phyloP scores from a whole-genome alignment of 1,140 invertebrate species.

The Ostrea edulis region DNA sequence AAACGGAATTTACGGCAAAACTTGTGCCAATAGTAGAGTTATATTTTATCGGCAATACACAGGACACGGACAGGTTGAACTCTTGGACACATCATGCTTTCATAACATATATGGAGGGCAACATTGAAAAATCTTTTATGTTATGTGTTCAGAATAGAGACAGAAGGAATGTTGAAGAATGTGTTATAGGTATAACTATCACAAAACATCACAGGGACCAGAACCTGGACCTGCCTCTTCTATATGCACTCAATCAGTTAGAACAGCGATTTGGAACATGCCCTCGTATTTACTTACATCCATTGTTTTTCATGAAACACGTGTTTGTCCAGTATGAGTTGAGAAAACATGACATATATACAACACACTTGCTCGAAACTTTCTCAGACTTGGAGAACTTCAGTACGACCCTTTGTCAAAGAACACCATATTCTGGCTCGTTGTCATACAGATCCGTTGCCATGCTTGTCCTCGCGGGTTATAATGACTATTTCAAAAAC shows the following conservation, averaged over 20 bases:
- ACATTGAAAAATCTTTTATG: background rate
- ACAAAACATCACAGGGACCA: slow-evolving; percentile 35
- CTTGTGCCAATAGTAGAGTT: slow-evolving; percentile 32
- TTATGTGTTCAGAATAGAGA: background rate
- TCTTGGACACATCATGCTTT: slow-evolving; percentile 12
- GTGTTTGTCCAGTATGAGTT: slow-evolving; percentile 8
- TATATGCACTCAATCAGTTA: slow-evolving; percentile 4
- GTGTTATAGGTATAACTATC: slow-evolving; percentile 27
- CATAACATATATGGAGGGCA: background rate
- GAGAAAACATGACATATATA: background rate
- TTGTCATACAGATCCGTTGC: slow-evolving; percentile 44
- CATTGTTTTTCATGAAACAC: slow-evolving; percentile 28
- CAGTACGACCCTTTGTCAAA: background rate
- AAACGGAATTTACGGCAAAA: background rate
- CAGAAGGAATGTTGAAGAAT: background rate
- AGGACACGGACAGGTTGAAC: background rate
- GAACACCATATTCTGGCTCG: slow-evolving; percentile 42
- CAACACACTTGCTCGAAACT: background rate
- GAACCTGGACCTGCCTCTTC: slow-evolving; percentile 32
- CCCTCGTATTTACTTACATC: slow-evolving; percentile 40
- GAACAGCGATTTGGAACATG: slow-evolving; percentile 28
- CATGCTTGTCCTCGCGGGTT: slow-evolving; percentile 26
- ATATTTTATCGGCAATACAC: background rate
- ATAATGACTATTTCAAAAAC: slow-evolving; percentile 7
- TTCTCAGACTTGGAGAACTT: slow-evolving; percentile 5